These are phyloP conservation scores for Prolemur simus DNA, from an alignment of 2,113 vertebrate genomes.

Conservation along the genomic window DNA sequence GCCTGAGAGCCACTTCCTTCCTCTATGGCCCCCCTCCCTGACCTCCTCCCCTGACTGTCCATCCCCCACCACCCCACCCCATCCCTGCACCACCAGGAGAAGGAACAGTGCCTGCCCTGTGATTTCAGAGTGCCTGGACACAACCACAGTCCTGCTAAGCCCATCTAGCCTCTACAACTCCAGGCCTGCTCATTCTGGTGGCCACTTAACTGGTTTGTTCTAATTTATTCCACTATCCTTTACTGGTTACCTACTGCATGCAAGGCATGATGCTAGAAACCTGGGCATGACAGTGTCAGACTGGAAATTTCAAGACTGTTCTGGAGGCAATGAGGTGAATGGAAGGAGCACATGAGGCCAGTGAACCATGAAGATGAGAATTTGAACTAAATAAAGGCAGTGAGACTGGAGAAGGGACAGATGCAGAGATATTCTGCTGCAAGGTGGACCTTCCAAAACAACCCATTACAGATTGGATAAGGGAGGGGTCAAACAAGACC, in stretches of 20 bases:
- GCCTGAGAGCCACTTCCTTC: neutral
- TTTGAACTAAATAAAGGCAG: neutral
- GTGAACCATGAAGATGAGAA: neutral
- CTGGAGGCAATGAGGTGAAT: fast-evolving
- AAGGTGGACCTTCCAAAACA: neutral
- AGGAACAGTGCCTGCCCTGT: no score
- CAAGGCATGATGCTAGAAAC: neutral
- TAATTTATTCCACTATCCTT: neutral
- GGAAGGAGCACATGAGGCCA: neutral
- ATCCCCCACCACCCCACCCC: no score
- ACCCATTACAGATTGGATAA: fast-evolving
- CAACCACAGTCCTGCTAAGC: no score
- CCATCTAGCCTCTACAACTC: no score
- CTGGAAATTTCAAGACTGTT: neutral
- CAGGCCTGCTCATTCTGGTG: neutral
- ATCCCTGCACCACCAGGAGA: no score
- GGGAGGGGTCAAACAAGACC: neutral
- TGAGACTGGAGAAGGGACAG: neutral
- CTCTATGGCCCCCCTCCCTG: neutral
- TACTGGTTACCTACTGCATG: neutral
- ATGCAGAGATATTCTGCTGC: fast-evolving
- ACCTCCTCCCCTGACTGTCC: no score
- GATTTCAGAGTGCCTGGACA: neutral
- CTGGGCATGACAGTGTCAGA: fast-evolving
- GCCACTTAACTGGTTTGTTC: neutral